These are phyloP conservation scores for Rhinophrynus dorsalis DNA, from an alignment of 2,797 vertebrate genomes.

Conservation along the genomic window DNA sequence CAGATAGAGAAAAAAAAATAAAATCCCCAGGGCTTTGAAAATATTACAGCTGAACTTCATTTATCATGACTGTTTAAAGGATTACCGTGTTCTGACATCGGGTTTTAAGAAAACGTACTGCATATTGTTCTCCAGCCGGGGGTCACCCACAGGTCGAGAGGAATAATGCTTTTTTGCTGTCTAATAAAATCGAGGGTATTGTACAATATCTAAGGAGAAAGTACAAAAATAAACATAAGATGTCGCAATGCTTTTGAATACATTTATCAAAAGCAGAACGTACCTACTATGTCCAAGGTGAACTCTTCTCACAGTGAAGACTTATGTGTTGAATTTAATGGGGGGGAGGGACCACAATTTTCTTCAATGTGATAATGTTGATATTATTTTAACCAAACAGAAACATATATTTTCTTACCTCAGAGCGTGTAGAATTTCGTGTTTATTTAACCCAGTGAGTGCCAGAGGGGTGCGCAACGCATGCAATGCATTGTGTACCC, in stretches of 20 bases:
- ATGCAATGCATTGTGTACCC: too few species aligned
- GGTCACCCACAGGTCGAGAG: conserved; percentile 22
- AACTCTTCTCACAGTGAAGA: too few species aligned
- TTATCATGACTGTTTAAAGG: conserved; percentile 29
- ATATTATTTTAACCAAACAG: too few species aligned
- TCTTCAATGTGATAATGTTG: too few species aligned
- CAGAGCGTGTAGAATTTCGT: too few species aligned
- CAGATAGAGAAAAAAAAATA: not conserved
- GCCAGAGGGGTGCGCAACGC: too few species aligned
- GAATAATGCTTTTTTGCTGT: conserved; percentile 1
- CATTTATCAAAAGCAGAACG: not conserved
- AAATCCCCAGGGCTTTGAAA: conserved; percentile 9
- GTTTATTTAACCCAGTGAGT: too few species aligned
- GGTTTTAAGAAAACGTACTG: conserved; percentile 13
- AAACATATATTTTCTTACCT: too few species aligned
- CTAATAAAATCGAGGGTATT: not conserved
- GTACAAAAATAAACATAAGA: not conserved
- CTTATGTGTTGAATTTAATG: too few species aligned
- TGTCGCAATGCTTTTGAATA: not conserved
- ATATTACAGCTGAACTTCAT: conserved; percentile 26
- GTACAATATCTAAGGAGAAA: not conserved
- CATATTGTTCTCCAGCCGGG: not conserved
- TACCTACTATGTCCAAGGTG: not conserved
- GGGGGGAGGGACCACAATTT: too few species aligned
- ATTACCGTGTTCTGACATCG: conserved; percentile 25